Base-by-base conservation (phyloP, 2,888 invertebrate species). In the Aspidiotus destructor region DNA sequence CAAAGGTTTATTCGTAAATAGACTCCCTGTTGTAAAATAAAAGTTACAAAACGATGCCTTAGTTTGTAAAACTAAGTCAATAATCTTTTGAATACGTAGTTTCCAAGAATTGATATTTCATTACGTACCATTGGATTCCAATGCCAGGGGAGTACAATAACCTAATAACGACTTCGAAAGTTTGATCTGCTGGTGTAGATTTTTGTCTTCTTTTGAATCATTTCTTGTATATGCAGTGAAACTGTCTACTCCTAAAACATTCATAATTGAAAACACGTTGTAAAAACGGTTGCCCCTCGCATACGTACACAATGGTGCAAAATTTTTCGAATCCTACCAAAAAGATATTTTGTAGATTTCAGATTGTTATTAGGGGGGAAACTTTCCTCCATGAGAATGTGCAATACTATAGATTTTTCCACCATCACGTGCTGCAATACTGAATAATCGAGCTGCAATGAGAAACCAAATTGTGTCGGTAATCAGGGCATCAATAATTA, bases 301-400 rank as follows among this genome's bases (percentile, higher is more conserved):
- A n/a, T n/a, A 28, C 28, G 28, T 28, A 28, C n/a, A n/a, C n/a
- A n/a, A n/a, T 28, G 28, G 28, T 28, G 28, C 5, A 28, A 28
- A 28, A 28, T 60, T 6, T 8, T 70, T 55, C 5, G 28, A 5
- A 71, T 76, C 82, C 80, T 75, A 86, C 89, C 92, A 74, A 87
- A 89, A 74, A 90, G 83, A 73, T 86, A 85, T 74, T 87, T 89
- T 69, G 83, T 82, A 8, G 86, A 82, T 55, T 86, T 82, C 71
- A 84, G 83, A 77, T 87, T 89, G 62, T 86, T 28, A 28, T 28
- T 86, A 71, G 89, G 81, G 69, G 83, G 83, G 75, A 92, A 91
- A 73, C 89, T 87, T 11, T 86, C 86, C 74, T 90, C 86, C 84
- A 91, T 89, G 42, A 93, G 77, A 70, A 92, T 86, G 75, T 93